phyloP scores from a whole-genome alignment of 2,113 vertebrate species.

The Paralichthys olivaceus region DNA sequence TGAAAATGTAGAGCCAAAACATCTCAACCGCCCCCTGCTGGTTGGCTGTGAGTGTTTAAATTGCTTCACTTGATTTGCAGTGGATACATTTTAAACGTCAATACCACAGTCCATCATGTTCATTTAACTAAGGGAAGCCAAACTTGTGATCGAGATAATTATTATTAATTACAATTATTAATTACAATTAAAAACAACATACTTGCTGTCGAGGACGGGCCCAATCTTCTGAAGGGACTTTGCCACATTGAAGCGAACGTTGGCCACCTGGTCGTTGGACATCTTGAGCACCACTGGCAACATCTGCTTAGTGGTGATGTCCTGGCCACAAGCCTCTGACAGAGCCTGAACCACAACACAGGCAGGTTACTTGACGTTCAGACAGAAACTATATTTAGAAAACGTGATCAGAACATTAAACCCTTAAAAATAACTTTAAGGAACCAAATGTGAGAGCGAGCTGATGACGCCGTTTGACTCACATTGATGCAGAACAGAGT shows the following conservation, averaged over 20 bases:
- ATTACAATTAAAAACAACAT: slow-evolving; percentile 43
- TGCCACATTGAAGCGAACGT: slow-evolving; percentile 93
- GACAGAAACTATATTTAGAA: background rate
- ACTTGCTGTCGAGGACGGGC: slow-evolving; percentile 88
- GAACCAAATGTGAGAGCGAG: background rate
- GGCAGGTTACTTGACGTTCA: background rate
- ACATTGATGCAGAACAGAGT: slow-evolving; percentile 94
- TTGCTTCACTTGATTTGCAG: background rate
- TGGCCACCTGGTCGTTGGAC: slow-evolving; percentile 93
- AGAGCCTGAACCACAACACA: slow-evolving; percentile 78
- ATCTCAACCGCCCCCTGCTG: background rate
- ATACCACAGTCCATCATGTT: background rate
- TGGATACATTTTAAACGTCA: background rate
- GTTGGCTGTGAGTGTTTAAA: background rate
- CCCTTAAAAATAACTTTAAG: background rate
- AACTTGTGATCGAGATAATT: background rate
- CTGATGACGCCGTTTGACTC: slow-evolving; percentile 58
- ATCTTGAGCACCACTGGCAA: slow-evolving; percentile 91
- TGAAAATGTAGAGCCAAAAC: too few relatives aligned
- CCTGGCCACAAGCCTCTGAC: slow-evolving; percentile 89
- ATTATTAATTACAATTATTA: background rate
- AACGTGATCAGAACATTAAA: background rate
- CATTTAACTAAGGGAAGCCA: background rate
- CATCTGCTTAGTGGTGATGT: slow-evolving; percentile 94
- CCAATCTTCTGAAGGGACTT: slow-evolving; percentile 93